phyloP scores from a whole-genome alignment of 1,140 invertebrate genomes.

The Polypedilum pembai region DNA sequence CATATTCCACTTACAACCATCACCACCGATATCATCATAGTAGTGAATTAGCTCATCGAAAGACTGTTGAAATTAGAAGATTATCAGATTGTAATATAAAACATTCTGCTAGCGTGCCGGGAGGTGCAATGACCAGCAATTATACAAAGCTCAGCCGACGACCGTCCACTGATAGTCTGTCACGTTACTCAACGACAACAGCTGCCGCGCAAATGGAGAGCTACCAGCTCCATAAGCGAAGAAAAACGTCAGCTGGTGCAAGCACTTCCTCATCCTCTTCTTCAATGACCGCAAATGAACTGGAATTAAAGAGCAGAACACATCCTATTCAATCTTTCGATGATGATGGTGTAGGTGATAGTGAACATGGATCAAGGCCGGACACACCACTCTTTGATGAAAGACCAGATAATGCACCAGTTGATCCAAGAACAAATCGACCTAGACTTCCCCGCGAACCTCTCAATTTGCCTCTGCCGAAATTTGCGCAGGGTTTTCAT shows the following conservation, averaged over 20 bases:
- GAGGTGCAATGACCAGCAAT: conserved; percentile 28
- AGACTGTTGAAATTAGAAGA: conserved; percentile 31
- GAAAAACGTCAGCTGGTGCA: conserved; percentile 34
- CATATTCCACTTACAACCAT: conserved; percentile 30
- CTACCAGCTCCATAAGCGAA: conserved; percentile 11
- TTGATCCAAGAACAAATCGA: conserved; percentile 58
- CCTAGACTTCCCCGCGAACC: conserved; percentile 52
- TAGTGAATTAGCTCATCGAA: conserved; percentile 27
- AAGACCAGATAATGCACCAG: conserved; percentile 65
- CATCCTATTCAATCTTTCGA: conserved; percentile 44
- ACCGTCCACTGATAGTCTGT: conserved; percentile 40
- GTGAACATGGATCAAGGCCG: conserved; percentile 56
- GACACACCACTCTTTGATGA: conserved; percentile 79
- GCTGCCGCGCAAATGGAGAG: neutral
- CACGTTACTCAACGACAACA: neutral
- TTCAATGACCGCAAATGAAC: neutral
- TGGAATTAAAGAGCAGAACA: conserved; percentile 34
- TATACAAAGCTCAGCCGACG: conserved; percentile 38
- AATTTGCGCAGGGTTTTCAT: conserved; percentile 70
- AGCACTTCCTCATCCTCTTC: conserved; percentile 31
- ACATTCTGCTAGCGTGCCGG: conserved; percentile 31
- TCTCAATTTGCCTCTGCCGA: conserved; percentile 71
- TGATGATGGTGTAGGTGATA: conserved; percentile 40
- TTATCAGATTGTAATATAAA: conserved; percentile 30
- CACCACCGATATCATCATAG: conserved; percentile 25